These are phyloP conservation scores for Mionectes macconnelli DNA, from an alignment of 2,113 vertebrate genomes.

Conservation along the genomic window DNA sequence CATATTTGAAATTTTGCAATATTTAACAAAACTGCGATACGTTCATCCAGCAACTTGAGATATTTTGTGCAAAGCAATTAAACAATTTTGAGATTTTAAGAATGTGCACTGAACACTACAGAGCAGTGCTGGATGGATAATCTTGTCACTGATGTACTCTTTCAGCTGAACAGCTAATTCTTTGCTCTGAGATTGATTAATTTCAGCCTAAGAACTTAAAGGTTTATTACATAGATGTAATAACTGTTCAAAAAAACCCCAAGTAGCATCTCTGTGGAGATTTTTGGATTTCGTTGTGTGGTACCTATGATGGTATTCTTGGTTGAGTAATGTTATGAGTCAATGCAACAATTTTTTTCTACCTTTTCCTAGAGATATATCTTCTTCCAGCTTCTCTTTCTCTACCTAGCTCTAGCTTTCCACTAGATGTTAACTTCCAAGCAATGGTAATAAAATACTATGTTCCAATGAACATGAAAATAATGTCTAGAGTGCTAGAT, in stretches of 20 bases:
- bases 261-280: background rate
- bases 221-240: background rate
- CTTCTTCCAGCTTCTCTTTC: background rate
- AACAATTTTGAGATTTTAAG: background rate
- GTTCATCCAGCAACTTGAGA: background rate
- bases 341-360: background rate
- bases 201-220: background rate
- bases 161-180: background rate
- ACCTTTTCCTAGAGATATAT: background rate
- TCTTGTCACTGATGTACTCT: background rate
- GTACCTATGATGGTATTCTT: background rate
- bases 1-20: background rate
- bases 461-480: background rate
- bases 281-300: background rate
- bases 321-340: background rate
- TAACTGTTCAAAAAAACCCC: background rate
- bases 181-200: background rate
- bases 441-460: background rate
- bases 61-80: background rate
- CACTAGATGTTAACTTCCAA: background rate
- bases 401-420: background rate
- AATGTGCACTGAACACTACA: background rate
- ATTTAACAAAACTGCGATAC: background rate
- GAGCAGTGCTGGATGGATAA: background rate
- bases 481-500: background rate